phyloP scores from a whole-genome alignment of 2,797 vertebrate species.

The Myotis findleyi region DNA sequence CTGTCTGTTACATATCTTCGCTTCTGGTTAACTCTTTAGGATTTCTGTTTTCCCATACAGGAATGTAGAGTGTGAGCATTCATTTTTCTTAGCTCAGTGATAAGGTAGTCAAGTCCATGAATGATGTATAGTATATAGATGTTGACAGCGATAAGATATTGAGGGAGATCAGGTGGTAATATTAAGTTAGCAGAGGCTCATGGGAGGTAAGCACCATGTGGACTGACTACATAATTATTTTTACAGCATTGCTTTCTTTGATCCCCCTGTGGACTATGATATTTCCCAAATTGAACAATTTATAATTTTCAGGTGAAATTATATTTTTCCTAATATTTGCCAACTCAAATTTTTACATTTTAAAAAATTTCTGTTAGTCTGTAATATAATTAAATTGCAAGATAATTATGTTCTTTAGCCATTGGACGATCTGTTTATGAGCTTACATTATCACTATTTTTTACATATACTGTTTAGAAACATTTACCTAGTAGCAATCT shows the following conservation, averaged over 20 bases:
- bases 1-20: neutral
- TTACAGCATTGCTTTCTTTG: neutral
- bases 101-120: neutral
- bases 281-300: neutral
- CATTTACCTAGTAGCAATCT: neutral
- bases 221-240: neutral
- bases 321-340: neutral
- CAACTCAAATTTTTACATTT: neutral
- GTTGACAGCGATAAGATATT: neutral
- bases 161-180: neutral
- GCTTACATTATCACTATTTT: neutral
- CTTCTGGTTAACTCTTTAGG: neutral
- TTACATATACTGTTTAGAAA: neutral
- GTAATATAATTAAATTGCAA: neutral
- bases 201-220: neutral
- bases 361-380: neutral
- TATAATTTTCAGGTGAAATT: conserved; percentile 25
- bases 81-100: neutral
- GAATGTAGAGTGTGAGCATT: neutral
- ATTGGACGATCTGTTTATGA: conserved; percentile 4
- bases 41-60: neutral
- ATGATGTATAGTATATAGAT: neutral
- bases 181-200: neutral
- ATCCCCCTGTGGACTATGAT: neutral
- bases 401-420: neutral